Evolutionary conservation across 2,797 vertebrate species (phyloP).

Genomic region (Danio aesculapii): DNA sequence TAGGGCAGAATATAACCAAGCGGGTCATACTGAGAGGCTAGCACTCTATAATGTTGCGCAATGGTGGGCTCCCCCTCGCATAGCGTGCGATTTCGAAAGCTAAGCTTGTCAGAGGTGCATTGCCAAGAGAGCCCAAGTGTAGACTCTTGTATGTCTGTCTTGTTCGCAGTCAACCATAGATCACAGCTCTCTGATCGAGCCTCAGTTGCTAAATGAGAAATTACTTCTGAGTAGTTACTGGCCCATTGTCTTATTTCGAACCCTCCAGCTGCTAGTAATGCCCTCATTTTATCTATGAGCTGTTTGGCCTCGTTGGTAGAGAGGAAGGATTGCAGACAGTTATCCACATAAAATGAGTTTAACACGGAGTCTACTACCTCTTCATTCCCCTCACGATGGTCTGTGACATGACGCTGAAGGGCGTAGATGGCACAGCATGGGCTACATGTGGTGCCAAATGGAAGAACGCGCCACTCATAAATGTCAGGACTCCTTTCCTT

Average conservation of each 20-base stretch:
- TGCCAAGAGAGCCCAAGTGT: background rate
- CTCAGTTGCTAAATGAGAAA: conserved; percentile 18
- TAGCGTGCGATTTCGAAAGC: too few species aligned
- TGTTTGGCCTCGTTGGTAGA: background rate
- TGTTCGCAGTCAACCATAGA: background rate
- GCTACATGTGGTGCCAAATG: background rate
- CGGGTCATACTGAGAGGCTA: background rate
- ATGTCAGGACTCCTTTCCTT: background rate
- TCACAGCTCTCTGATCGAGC: conserved; percentile 19
- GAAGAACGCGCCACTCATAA: background rate
- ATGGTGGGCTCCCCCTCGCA: background rate
- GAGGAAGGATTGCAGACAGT: background rate
- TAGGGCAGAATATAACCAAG: background rate
- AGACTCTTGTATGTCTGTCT: background rate
- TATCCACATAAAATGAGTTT: background rate
- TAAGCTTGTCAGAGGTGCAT: background rate
- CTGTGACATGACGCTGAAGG: background rate
- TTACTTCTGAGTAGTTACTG: conserved; percentile 4
- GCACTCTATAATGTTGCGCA: background rate
- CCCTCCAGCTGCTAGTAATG: background rate
- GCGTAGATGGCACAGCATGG: background rate
- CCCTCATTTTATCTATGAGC: background rate
- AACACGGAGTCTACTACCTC: background rate
- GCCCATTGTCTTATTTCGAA: conserved; percentile 32
- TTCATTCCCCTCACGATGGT: background rate